Base-by-base conservation (phyloP, 2,888 invertebrate species). In the Cremastobaeus sp. region DNA sequence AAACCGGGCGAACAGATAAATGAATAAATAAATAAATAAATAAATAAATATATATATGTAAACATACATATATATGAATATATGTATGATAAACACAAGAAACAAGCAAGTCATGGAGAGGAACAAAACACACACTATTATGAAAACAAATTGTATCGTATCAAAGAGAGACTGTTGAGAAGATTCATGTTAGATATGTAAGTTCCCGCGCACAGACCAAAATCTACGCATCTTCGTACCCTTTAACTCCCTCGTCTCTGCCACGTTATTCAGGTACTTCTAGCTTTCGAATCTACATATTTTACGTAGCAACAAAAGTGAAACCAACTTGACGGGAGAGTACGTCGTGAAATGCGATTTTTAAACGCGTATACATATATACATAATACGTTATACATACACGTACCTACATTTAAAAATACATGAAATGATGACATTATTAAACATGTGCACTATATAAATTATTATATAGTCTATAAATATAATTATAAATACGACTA, bases 231-330 rank as follows among this genome's bases (percentile, higher is more conserved):
- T 77, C 77, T 72, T 74, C 77, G 75, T 77, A 78, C 54, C 50
- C 45, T 21, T 47, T 32, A 66, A 70, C 77, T 77, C 77, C 78
- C 76, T 34, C 39, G 30, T 66, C 77, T 76, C 75, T 74, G 74
- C 57, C 59, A 57, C 57, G 62, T 64, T 69, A 55, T 64, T 57
- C 52, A 74, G 77, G 47, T 71, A 71, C 50, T 78, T 74, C 76
- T 82, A 83, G 82, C 82, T 82, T 81, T 78, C 76, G 78, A 83
- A 77, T 84, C 78, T 82, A 82, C 77, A 83, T 81, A 84, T 81
- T 84, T 84, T 79, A 78, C 81, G 78, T 74, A 76, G 70, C 71
- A 50, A 75, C 28, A 47, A 32, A 15, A 25, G 32, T 30, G 35
- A 21, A 65, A 30, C 5, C 6, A 37, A 60, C 18, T 71, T 60